phyloP scores from a whole-genome alignment of 2,888 invertebrate genomes.

The Homarus gammarus region DNA sequence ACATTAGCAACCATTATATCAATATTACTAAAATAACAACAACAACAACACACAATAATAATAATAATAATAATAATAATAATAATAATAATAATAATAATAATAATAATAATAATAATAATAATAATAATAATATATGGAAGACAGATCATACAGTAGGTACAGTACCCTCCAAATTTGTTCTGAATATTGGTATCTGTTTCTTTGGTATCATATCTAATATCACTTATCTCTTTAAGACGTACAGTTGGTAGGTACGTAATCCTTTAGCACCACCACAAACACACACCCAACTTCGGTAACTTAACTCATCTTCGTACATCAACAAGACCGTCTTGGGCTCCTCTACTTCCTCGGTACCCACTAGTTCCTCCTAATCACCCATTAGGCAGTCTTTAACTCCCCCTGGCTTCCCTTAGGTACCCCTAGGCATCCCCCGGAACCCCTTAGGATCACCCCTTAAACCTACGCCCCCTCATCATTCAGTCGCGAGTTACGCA shows the following conservation, averaged over 20 bases:
- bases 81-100: too few relatives aligned
- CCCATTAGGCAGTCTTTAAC: background rate
- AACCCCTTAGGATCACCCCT: background rate
- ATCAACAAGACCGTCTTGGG: background rate
- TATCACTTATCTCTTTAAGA: background rate
- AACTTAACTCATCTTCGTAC: background rate
- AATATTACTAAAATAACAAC: too few relatives aligned
- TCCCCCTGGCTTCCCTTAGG: background rate
- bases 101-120: conserved; percentile 32
- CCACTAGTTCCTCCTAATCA: background rate
- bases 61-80: too few relatives aligned
- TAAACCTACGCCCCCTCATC: background rate
- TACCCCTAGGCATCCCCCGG: background rate
- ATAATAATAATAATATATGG: conserved; percentile 17
- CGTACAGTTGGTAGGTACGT: background rate
- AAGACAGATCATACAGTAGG: background rate
- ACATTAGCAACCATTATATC: too few relatives aligned
- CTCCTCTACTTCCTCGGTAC: background rate
- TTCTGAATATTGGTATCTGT: background rate
- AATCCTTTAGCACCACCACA: background rate
- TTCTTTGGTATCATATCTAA: background rate
- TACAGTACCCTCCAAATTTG: background rate
- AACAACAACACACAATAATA: too few relatives aligned
- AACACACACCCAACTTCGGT: too few relatives aligned
- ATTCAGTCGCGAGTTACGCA: background rate